These are phyloP conservation scores for Drosophila tropicalis DNA, from an alignment of 1,140 invertebrate genomes.

Conservation along the genomic window DNA sequence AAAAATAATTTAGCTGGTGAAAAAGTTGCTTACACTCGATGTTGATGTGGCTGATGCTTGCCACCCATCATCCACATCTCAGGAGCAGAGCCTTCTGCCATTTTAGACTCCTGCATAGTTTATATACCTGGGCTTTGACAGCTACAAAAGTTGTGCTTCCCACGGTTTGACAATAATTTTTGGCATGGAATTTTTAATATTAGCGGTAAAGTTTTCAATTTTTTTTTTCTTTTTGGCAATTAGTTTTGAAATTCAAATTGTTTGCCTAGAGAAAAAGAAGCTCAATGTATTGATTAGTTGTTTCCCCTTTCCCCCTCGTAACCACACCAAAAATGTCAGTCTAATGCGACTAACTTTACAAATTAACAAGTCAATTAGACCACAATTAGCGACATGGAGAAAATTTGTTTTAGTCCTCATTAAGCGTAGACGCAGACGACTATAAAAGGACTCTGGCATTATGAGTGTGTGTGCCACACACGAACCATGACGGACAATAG, in stretches of 20 bases:
- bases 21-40: constrained; percentile 6
- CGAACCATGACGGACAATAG: neutral
- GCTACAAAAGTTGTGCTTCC: neutral
- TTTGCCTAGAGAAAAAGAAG: too few relatives aligned
- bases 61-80: too few relatives aligned
- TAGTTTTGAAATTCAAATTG: neutral
- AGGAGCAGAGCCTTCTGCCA: too few relatives aligned
- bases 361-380: constrained; percentile 21
- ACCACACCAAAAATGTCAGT: too few relatives aligned
- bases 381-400: constrained; percentile 6
- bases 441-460: constrained; percentile 6
- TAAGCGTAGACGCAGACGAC: neutral
- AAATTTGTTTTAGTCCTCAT: neutral
- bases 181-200: constrained; percentile 15
- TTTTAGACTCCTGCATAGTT: neutral
- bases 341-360: constrained; percentile 6
- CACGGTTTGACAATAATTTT: constrained; percentile 1
- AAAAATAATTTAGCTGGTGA: constrained; percentile 4
- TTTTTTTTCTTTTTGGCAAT: constrained; percentile 3
- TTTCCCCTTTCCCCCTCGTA: neutral
- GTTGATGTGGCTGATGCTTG: neutral
- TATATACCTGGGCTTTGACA: constrained; percentile 7
- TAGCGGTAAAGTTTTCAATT: neutral
- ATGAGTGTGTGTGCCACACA: neutral
- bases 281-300: neutral